Base-by-base conservation (phyloP, 1,140 invertebrate genomes). In the Bombus consobrinus region DNA sequence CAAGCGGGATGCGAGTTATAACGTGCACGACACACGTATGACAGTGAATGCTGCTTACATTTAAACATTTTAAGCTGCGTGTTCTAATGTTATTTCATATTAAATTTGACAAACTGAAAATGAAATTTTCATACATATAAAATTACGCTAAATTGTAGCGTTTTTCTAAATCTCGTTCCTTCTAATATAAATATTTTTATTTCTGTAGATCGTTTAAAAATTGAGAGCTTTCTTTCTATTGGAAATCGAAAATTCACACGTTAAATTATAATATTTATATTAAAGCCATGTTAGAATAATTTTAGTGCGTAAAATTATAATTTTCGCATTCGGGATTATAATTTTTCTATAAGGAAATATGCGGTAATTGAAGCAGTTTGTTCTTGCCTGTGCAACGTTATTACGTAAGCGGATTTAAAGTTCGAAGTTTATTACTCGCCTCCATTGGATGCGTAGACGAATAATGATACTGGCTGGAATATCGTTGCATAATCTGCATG, bases 401-500 rank as follows among this genome's bases (percentile, higher is more conserved):
- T 72, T 72, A n/a, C 79, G 28, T 22, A 37, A 41, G 37, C n/a
- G 53, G 37, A 81, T 73, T 72, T 73, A 72, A 81, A 73, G 47
- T 81, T 81, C 69, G n/a, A 81, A 71, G 47, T 81, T 73, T 59
- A 68, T 57, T 37, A 72, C 37, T 43, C 28, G 66, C 12, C 59
- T 28, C 39, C 10, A 32, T 41, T 57, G 28, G 69, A 53, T 43
- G n/a, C 37, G 68, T 72, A 25, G 79, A 53, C 68, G 79, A 72
- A 57, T 72, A 81, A 81, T 62, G 39, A 81, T 39, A 37, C 34
- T 12, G 34, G 69, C 39, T 41, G 59, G 37, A 47, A 34, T 68
- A 34, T 79, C 39, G n/a, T 82, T 83, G 83, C 68, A 73, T 85
- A 79, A 85, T 85, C 32, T 80, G 43, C 53, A 62, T 53, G 74